Evolutionary conservation across 2,113 vertebrate genomes (phyloP), one percentile per base, ranked within the genome.

Genomic region (Columbina picui): DNA sequence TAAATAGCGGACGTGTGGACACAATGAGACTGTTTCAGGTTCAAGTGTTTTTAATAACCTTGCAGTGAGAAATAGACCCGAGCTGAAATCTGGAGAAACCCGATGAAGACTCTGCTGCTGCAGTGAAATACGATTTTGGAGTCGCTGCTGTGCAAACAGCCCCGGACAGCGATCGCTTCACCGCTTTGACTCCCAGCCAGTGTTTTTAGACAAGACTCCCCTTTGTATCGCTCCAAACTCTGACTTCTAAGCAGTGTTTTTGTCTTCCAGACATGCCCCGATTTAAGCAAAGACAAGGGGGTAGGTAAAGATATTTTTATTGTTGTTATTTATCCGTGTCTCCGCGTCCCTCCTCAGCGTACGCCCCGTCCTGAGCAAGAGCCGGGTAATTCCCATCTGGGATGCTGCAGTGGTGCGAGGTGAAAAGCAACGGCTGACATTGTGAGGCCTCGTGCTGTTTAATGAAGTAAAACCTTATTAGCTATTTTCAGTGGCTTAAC

Each of bases 41-140:
- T 90, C 71, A 78, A 93, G 87, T 96, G 93, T 91, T 95, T 94
- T 93, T 94, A 96, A 96, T 96, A 97, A 95, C 70, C 84, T 97
- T 93, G 70, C 79, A 91, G 95, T 0, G 2, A 93, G 92, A 77
- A 93, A 74, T 32, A 96, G 87, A 91, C 57, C 76, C 18, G 4
- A 90, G 94, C 93, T 4, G 73, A 90, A 90, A 34, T 59, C 69
- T 84, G 89, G 84, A 85, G 92, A 93, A 97, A 96, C 84, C n/a
- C 0, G 79, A 95, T 53, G 96, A 96, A 95, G 97, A 80, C 69
- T 71, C 26, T 83, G 90, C 60, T 89, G 95, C 94, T 84, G 90
- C 92, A 88, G 73, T 89, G 96, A 96, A 95, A 94, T 73, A 47
- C 1, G 87, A 94, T 96, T 96, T 93, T 2, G 11, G 84, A 53